Percentiles rank a stretch among this genome's conserved stretches.
phyloP scores from a whole-genome alignment of 2,888 invertebrate species.

The Trissoscelio sp. region DNA sequence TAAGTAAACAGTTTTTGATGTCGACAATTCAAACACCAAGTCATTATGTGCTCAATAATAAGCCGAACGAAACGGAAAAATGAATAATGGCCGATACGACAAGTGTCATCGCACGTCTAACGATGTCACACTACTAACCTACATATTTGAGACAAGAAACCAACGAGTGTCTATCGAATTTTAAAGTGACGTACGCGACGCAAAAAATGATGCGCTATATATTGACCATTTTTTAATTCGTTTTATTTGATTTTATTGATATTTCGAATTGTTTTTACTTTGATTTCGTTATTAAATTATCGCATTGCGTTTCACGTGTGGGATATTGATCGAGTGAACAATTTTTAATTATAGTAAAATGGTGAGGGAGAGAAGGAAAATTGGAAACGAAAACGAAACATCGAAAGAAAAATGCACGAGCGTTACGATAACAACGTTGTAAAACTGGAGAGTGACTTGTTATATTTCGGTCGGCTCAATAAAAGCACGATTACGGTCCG shows the following conservation, averaged over 20 bases:
- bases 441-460: conserved; percentile 27
- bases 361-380: no score
- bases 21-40: conserved; percentile 16
- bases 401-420: not conserved
- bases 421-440: conserved; percentile 18
- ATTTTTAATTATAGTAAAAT: no score
- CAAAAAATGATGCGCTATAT: no score
- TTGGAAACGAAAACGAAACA: no score
- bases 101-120: conserved; percentile 43
- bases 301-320: no score
- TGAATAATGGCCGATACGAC: conserved; percentile 7
- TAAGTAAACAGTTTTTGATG: not conserved
- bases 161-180: conserved; percentile 30
- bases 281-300: no score
- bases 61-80: conserved; percentile 15
- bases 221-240: no score
- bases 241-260: no score
- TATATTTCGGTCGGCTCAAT: conserved; percentile 32
- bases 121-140: conserved; percentile 45
- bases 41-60: conserved; percentile 17
- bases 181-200: no score
- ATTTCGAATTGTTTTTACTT: no score
- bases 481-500: conserved; percentile 10
- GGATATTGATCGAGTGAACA: no score
- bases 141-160: conserved; percentile 28